Conservation (phyloP, 2,113 vertebrate species). For the Piaya cayana region DNA sequence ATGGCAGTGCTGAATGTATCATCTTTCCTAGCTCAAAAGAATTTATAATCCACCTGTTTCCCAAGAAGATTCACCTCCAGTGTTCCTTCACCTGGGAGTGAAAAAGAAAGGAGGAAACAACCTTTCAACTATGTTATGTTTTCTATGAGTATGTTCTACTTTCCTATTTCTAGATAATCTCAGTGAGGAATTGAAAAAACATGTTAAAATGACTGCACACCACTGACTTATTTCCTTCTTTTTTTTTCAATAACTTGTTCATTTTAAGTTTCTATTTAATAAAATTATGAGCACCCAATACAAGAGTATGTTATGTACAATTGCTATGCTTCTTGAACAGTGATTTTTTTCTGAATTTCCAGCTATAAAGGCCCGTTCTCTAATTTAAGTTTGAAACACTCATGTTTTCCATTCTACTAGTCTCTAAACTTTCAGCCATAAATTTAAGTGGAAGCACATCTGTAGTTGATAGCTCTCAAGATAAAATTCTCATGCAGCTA, state of each 20-base stretch:
- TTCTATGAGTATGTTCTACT: not conserved
- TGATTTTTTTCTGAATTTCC: conserved; percentile 16
- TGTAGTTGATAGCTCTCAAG: not conserved
- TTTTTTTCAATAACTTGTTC: not conserved
- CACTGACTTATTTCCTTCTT: not conserved
- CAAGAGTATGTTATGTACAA: not conserved
- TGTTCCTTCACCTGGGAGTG: not conserved
- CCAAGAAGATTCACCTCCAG: not conserved
- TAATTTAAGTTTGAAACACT: conserved; percentile 35
- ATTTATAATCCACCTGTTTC: not conserved
- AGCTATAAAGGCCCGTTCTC: not conserved
- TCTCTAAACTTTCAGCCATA: conserved; percentile 41
- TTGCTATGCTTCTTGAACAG: not conserved
- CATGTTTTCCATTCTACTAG: conserved; percentile 41
- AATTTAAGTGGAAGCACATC: conserved; percentile 49
- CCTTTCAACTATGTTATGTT: not conserved
- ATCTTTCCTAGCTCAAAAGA: not conserved
- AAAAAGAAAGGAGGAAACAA: not conserved
- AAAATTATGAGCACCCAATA: not conserved
- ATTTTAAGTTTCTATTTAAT: conserved; percentile 28
- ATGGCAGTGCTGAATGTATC: not conserved
- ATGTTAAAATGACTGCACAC: not conserved
- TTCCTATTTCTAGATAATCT: not conserved
- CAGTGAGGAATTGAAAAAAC: not conserved
- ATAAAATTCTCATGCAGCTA: conserved; percentile 28